phyloP scores from a whole-genome alignment of 2,113 vertebrate species.

The Sinocyclocheilus rhinocerous region DNA sequence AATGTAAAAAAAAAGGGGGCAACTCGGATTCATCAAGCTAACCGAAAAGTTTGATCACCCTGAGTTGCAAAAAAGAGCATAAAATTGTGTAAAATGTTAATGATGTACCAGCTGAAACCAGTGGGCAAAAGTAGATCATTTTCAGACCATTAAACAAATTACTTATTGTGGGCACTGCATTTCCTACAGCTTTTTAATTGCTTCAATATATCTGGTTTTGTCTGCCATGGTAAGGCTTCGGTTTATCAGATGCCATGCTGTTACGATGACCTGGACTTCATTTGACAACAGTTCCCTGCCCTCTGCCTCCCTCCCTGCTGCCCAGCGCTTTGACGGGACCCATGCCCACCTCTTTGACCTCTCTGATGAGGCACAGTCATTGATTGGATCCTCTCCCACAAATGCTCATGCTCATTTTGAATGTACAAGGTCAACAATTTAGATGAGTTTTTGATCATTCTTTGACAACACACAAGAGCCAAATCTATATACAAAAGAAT shows the following conservation, averaged over 20 bases:
- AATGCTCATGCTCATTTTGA: not conserved
- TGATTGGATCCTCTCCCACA: not conserved
- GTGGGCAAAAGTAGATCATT: not conserved
- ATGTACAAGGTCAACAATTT: not conserved
- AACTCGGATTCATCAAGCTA: not conserved
- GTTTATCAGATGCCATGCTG: not conserved
- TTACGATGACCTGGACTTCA: not conserved
- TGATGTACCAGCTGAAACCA: not conserved
- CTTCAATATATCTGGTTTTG: not conserved
- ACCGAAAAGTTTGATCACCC: not conserved
- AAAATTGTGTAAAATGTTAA: not conserved
- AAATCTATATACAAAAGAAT: not conserved
- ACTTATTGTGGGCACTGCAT: not conserved
- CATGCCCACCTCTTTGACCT: not conserved
- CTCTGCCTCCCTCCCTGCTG: not conserved
- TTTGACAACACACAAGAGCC: not conserved
- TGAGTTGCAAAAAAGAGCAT: not conserved
- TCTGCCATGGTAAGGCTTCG: not conserved
- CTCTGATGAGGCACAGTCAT: not conserved
- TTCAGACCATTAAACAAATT: conserved; percentile 6
- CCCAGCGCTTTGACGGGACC: not conserved
- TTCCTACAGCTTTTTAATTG: not conserved
- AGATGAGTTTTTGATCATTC: not conserved
- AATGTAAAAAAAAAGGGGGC: not conserved
- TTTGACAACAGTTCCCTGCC: not conserved